phyloP scores from a whole-genome alignment of 2,797 vertebrate genomes.

The Carapus acus region DNA sequence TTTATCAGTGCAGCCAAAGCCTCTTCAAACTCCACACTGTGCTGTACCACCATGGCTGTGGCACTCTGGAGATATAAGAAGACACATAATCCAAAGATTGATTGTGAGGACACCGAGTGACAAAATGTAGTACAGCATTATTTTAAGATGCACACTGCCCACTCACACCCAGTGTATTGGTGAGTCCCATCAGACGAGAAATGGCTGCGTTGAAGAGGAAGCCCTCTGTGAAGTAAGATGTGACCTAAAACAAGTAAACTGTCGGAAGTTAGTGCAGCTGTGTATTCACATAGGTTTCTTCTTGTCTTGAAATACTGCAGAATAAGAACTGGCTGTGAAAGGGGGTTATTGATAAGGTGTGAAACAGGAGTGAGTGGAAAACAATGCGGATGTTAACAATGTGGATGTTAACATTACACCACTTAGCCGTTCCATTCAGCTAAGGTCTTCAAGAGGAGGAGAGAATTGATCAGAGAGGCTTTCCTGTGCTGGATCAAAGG shows the following conservation, averaged over 20 bases:
- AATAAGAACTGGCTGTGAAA: slow-evolving; percentile 6
- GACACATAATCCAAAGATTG: not conserved
- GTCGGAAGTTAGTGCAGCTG: not conserved
- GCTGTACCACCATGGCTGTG: slow-evolving; percentile 70
- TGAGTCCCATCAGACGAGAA: slow-evolving; percentile 89
- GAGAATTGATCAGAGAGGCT: slow-evolving; percentile 43
- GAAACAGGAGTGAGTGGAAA: slow-evolving; percentile 50
- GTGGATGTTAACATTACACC: slow-evolving; percentile 31
- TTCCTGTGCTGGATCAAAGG: slow-evolving; percentile 62
- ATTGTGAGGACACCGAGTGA: not conserved
- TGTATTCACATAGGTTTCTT: not conserved
- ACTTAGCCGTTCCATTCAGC: slow-evolving; percentile 41
- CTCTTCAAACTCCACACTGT: slow-evolving; percentile 91
- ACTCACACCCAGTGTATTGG: slow-evolving; percentile 82
- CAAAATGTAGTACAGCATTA: not conserved
- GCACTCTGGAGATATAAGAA: slow-evolving; percentile 69
- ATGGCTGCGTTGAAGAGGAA: slow-evolving; percentile 88
- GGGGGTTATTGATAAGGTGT: slow-evolving; percentile 48
- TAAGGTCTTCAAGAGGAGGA: slow-evolving; percentile 33
- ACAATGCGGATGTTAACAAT: slow-evolving; percentile 17
- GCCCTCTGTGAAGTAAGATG: slow-evolving; percentile 81
- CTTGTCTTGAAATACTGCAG: not conserved
- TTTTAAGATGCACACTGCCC: not conserved
- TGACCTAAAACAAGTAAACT: slow-evolving; percentile 74
- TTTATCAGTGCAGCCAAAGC: slow-evolving; percentile 78